A percentile compares a stretch with the other conserved stretches of the same genome.
phyloP scores from a whole-genome alignment of 2,113 vertebrate species.

The Rhinoptilus africanus region DNA sequence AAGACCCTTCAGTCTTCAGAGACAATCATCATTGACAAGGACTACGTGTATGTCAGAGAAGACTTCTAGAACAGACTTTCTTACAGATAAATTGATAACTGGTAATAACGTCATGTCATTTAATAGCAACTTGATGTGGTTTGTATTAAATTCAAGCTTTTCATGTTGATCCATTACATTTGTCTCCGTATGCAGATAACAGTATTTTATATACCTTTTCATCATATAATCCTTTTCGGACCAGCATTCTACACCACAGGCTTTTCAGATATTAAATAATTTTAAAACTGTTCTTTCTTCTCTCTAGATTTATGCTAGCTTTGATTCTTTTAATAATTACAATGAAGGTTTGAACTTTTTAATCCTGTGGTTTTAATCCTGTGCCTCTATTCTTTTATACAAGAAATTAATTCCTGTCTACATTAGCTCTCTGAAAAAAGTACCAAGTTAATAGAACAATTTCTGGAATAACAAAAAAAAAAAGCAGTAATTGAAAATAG shows the following conservation, averaged over 20 bases:
- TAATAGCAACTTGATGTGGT: background rate
- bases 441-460: background rate
- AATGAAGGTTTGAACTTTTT: background rate
- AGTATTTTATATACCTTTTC: background rate
- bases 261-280: background rate
- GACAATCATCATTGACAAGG: background rate
- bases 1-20: background rate
- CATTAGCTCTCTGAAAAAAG: background rate
- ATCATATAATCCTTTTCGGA: background rate
- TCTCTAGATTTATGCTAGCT: background rate
- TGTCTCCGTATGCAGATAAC: background rate
- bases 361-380: background rate
- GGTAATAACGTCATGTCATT: background rate
- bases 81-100: background rate
- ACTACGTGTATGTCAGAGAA: background rate
- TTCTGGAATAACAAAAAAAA: background rate
- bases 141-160: background rate
- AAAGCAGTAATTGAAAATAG: background rate
- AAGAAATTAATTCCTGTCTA: background rate
- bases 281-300: background rate
- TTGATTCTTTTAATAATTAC: background rate
- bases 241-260: background rate
- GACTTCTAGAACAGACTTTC: background rate
- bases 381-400: background rate
- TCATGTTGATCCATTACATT: background rate